Percentiles rank a stretch among this genome's conserved stretches.
Conservation (phyloP, 1,140 invertebrate genomes). For the Hesperophylax magnus region DNA sequence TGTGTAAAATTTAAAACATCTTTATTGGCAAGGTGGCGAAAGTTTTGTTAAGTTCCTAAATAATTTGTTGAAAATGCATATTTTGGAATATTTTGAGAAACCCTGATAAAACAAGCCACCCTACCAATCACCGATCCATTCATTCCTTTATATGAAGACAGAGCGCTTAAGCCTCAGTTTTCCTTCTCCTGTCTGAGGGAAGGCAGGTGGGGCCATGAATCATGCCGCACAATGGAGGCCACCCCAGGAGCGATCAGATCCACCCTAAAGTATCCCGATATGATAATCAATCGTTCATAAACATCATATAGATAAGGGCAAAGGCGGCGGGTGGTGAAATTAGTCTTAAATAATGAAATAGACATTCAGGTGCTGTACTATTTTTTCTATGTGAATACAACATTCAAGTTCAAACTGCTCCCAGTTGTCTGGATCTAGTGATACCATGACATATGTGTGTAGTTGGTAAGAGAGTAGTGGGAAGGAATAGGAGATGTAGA, state of each 20-base stretch:
- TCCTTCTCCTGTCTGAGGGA: slow-evolving; percentile 38
- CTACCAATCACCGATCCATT: slow-evolving; percentile 56
- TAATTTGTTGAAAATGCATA: neutral
- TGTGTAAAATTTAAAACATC: too few species aligned
- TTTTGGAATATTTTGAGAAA: neutral
- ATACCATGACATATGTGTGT: too few species aligned
- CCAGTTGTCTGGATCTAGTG: too few species aligned
- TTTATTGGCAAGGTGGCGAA: too few species aligned
- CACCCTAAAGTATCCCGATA: slow-evolving; percentile 49
- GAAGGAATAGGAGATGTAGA: too few species aligned
- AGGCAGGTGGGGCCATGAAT: slow-evolving; percentile 57
- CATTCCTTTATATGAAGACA: slow-evolving; percentile 57
- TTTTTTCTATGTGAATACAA: neutral
- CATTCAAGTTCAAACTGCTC: too few species aligned
- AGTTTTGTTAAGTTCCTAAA: too few species aligned
- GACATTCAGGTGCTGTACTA: neutral
- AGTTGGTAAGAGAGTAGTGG: too few species aligned
- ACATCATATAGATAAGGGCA: slow-evolving; percentile 57
- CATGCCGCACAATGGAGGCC: slow-evolving; percentile 56
- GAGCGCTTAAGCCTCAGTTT: slow-evolving; percentile 55
- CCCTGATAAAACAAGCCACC: neutral
- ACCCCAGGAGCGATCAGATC: slow-evolving; percentile 37
- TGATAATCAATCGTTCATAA: slow-evolving; percentile 59
- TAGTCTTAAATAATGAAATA: too few species aligned
- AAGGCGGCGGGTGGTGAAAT: slow-evolving; percentile 9